A percentile compares a stretch with the other conserved stretches of the same genome.
These are phyloP conservation scores for Fukomys damarensis DNA, from an alignment of 2,113 vertebrate species.

Conservation along the genomic window DNA sequence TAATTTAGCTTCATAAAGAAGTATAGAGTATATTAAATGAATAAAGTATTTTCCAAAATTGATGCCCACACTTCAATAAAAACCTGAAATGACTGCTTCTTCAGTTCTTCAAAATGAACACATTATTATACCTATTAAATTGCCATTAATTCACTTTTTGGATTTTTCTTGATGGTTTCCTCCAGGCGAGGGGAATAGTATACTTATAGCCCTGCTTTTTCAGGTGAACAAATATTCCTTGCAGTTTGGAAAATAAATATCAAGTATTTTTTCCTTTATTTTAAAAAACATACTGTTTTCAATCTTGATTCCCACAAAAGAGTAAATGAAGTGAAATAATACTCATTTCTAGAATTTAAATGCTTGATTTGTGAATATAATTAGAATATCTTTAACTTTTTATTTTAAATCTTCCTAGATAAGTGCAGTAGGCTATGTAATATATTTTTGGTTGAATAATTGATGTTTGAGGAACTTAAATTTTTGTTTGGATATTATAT, in stretches of 20 bases:
- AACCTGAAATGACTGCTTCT: conserved; percentile 45
- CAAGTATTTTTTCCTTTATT: neutral
- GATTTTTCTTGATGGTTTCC: conserved; percentile 47
- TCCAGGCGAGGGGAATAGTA: neutral
- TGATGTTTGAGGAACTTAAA: conserved; percentile 33
- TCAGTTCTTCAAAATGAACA: conserved; percentile 40
- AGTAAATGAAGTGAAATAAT: conserved; percentile 8
- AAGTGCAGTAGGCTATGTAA: neutral
- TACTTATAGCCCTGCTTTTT: neutral
- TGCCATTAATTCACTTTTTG: neutral
- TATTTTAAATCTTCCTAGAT: conserved; percentile 43
- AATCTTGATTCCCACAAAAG: conserved; percentile 26
- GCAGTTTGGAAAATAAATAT: conserved; percentile 46
- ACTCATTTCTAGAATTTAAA: conserved; percentile 48
- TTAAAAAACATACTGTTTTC: neutral
- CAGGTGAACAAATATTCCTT: neutral
- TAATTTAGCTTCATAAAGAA: neutral
- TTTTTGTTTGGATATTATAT: conserved; percentile 53
- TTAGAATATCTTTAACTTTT: conserved; percentile 49
- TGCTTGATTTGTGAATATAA: conserved; percentile 1
- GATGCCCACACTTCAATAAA: neutral
- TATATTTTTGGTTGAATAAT: conserved; percentile 36
- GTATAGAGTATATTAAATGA: conserved; percentile 22
- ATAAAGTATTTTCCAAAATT: conserved; percentile 46
- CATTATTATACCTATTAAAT: conserved; percentile 17